Evolutionary conservation across 1,140 invertebrate species (phyloP).

Genomic region (Oryzaephilus surinamensis): DNA sequence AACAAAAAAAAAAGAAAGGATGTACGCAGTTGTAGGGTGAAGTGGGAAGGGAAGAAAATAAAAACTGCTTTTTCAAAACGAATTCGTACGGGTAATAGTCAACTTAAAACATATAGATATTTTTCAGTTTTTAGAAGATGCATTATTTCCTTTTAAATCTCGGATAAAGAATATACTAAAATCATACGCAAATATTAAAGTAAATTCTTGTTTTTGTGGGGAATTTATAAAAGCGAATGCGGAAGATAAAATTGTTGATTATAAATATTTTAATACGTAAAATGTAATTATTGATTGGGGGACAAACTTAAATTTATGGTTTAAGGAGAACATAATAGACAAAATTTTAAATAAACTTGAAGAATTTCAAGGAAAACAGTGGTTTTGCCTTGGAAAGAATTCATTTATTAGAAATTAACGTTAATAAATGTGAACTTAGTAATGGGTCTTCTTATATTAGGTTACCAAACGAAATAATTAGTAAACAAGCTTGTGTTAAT

Average conservation of each 20-base stretch:
- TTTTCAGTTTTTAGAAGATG: too few relatives aligned
- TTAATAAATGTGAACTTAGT: background rate
- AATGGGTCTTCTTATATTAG: background rate
- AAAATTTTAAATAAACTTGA: constrained; percentile 14
- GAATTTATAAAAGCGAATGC: constrained; percentile 11
- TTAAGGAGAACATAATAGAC: constrained; percentile 4
- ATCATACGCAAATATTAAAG: too few relatives aligned
- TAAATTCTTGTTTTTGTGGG: constrained; percentile 8
- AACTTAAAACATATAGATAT: too few relatives aligned
- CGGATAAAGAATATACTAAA: too few relatives aligned
- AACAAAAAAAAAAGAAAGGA: too few relatives aligned
- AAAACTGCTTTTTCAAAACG: too few relatives aligned
- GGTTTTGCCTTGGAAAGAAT: constrained; percentile 30
- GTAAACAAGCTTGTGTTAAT: constrained; percentile 20
- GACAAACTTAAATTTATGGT: constrained; percentile 15
- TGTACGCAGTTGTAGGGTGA: too few relatives aligned
- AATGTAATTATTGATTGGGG: constrained; percentile 10
- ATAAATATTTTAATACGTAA: constrained; percentile 11
- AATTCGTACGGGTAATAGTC: too few relatives aligned
- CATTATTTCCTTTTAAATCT: too few relatives aligned
- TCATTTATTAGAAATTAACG: background rate
- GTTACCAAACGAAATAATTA: background rate
- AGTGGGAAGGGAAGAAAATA: too few relatives aligned
- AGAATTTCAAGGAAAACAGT: constrained; percentile 26
- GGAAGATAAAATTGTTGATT: constrained; percentile 2